Evolutionary conservation across 2,888 invertebrate species (phyloP).

Genomic region (Aethes cnicana): DNA sequence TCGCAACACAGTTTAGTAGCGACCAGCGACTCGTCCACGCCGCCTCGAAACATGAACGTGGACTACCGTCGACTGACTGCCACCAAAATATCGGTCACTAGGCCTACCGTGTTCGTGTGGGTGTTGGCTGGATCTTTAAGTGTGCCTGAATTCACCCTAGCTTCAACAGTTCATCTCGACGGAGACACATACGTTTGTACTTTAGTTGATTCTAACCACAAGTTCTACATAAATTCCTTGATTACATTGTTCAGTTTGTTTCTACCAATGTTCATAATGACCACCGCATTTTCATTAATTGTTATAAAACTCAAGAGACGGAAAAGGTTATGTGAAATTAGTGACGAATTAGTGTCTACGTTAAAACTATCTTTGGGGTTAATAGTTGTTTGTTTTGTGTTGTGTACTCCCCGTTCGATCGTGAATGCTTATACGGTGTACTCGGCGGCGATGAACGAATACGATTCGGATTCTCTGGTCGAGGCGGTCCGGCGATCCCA

Average conservation of each 20-base stretch:
- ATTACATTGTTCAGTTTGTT: constrained; percentile 67
- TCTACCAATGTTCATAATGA: constrained; percentile 63
- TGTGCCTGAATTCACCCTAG: constrained; percentile 82
- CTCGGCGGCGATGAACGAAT: constrained; percentile 45
- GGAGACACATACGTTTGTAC: constrained; percentile 70
- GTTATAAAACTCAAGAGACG: constrained; percentile 58
- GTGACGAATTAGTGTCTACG: constrained; percentile 54
- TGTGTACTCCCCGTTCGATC: constrained; percentile 65
- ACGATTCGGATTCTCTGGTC: constrained; percentile 41
- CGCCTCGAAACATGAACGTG: constrained; percentile 77
- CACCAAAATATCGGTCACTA: constrained; percentile 69
- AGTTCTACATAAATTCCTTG: constrained; percentile 66
- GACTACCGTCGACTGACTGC: constrained; percentile 73
- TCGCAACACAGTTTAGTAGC: constrained; percentile 76
- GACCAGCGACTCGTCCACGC: constrained; percentile 72
- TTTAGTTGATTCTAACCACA: constrained; percentile 75
- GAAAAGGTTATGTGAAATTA: constrained; percentile 43
- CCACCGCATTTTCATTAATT: constrained; percentile 51
- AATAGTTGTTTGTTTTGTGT: constrained; percentile 55
- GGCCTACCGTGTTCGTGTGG: constrained; percentile 83
- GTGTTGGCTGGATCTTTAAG: constrained; percentile 81
- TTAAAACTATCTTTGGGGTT: constrained; percentile 68
- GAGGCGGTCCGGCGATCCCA: constrained; percentile 38
- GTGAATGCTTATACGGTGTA: constrained; percentile 58
- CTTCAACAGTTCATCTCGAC: constrained; percentile 68